Conservation (phyloP, 1,140 invertebrate species). For the Anastatus disparis region DNA sequence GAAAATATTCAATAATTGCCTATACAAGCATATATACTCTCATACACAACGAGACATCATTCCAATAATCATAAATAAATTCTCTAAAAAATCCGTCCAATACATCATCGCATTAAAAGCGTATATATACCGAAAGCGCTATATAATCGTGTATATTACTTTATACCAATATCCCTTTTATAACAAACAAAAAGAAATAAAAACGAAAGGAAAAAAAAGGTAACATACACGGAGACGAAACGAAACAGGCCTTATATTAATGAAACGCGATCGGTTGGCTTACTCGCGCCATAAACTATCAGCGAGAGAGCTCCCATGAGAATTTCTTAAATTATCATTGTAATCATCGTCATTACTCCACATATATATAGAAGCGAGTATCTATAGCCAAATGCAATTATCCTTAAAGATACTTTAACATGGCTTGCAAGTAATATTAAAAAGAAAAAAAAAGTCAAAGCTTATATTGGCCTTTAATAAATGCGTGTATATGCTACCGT, state of each 20-base stretch:
- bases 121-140: neutral
- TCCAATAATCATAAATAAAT: slow-evolving; percentile 31
- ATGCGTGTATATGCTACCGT: neutral
- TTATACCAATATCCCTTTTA: too few relatives aligned
- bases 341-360: slow-evolving; percentile 33
- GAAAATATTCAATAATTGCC: neutral
- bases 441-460: neutral
- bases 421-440: too few relatives aligned
- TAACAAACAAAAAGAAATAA: too few relatives aligned
- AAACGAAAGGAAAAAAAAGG: too few relatives aligned
- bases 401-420: too few relatives aligned
- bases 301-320: neutral
- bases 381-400: too few relatives aligned
- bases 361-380: too few relatives aligned
- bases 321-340: slow-evolving; percentile 40
- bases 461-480: slow-evolving; percentile 17
- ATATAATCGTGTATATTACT: neutral
- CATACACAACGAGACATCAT: neutral
- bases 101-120: neutral
- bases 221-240: too few relatives aligned
- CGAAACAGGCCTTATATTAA: slow-evolving; percentile 7
- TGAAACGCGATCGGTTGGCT: slow-evolving; percentile 12
- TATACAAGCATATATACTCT: too few relatives aligned
- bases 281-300: neutral
- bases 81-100: neutral